phyloP scores from a whole-genome alignment of 1,140 invertebrate species.

The Euborellia annulipes region DNA sequence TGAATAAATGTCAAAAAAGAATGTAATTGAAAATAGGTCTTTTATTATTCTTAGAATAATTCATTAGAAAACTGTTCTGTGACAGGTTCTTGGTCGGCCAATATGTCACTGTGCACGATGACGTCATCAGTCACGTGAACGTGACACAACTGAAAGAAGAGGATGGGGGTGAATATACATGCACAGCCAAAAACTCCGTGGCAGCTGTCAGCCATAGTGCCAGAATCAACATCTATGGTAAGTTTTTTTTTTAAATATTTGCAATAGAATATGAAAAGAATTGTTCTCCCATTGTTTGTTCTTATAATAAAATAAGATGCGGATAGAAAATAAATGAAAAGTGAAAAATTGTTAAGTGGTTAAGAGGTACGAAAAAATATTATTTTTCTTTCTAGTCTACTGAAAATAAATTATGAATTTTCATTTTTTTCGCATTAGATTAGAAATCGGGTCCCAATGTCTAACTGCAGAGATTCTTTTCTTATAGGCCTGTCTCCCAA shows the following conservation, averaged over 20 bases:
- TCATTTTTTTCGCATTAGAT: too few species aligned
- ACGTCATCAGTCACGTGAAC: slow-evolving; percentile 89
- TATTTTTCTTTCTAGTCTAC: not conserved
- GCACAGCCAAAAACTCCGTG: slow-evolving; percentile 69
- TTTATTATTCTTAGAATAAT: too few species aligned
- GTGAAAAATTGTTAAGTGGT: not conserved
- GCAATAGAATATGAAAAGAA: too few species aligned
- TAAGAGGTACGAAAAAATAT: not conserved
- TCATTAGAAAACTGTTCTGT: slow-evolving; percentile 4
- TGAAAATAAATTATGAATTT: too few species aligned
- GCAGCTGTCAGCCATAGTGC: slow-evolving; percentile 59
- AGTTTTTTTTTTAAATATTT: slow-evolving; percentile 11
- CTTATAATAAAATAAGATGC: not conserved
- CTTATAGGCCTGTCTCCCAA: too few species aligned
- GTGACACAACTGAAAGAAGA: slow-evolving; percentile 73
- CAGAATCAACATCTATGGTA: slow-evolving; percentile 76
- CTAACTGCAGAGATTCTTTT: too few species aligned
- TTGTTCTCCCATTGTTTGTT: not conserved
- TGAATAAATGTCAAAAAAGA: too few species aligned
- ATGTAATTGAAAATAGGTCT: too few species aligned
- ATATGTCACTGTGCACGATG: slow-evolving; percentile 78
- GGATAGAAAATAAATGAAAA: not conserved
- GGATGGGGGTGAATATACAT: slow-evolving; percentile 84
- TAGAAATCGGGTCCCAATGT: too few species aligned
- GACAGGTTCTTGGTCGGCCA: slow-evolving; percentile 71